Evolutionary conservation across 2,888 invertebrate genomes (phyloP), one percentile per base, ranked within the genome.

Genomic region (Drosophila imparisetae): DNA sequence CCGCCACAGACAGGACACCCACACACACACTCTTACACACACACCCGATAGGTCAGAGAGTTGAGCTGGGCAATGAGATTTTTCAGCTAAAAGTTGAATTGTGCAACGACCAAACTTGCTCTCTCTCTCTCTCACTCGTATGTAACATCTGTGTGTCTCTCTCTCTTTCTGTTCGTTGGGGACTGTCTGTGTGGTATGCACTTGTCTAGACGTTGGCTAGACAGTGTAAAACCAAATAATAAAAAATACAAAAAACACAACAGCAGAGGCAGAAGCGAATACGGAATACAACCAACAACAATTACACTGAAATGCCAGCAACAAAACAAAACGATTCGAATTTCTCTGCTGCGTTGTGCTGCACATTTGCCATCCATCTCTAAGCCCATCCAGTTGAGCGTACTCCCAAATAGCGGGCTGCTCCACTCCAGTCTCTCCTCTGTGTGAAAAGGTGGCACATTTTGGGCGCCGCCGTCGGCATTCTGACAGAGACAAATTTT

Each of bases 121-220:
- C 66, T 32, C 65, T 34, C 18, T n/a, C 62, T 38, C 48, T 29
- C 36, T 29, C 72, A 24, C 15, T 4, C 45, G 15, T 4, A 45
- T 8, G 7, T 8, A 45, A 45, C 24, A 45, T 15, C 21, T 45
- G 7, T 7, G 15, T 54, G 50, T 53, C 48, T 29, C 40, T 60
- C 36, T 64, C 52, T 65, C 68, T 66, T 55, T 59, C 42, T 73
- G 82, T 68, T 66, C 61, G 71, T 57, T 62, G 54, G 50, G 45
- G 66, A 72, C 76, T 89, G 84, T 85, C 81, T 87, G 90, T 85
- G 90, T 91, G 88, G 91, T 88, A 88, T 88, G 88, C 88, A 88
- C 89, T 91, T 86, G 91, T 91, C 91, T 92, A 91, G 91, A 92
- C 91, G 89, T 88, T 90, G 91, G 92, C 91, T 91, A 91, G 91